A percentile compares a stretch with the other conserved stretches of the same genome.
These are phyloP conservation scores for Paguma larvata DNA, from an alignment of 2,797 vertebrate species.

Conservation along the genomic window DNA sequence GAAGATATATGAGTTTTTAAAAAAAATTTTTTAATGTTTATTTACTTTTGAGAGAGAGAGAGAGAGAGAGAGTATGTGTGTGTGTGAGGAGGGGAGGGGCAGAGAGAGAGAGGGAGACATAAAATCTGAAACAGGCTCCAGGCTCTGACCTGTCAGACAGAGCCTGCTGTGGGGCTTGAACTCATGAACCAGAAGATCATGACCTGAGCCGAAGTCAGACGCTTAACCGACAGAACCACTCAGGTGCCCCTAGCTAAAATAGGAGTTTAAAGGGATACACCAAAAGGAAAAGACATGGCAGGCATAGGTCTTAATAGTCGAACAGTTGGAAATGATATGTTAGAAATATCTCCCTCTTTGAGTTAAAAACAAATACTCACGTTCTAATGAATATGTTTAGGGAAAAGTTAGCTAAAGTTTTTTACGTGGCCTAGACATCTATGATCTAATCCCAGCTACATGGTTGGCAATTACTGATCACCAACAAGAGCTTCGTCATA, in stretches of 20 bases:
- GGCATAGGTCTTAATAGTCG: neutral
- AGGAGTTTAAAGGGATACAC: neutral
- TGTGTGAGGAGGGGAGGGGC: too few relatives aligned
- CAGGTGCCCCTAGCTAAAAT: neutral
- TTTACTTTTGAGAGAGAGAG: too few relatives aligned
- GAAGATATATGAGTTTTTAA: neutral
- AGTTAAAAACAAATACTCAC: neutral
- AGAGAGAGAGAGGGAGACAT: too few relatives aligned
- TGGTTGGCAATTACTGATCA: neutral
- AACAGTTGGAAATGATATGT: neutral
- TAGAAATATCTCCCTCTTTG: neutral
- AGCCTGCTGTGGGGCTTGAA: too few relatives aligned
- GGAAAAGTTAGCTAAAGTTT: neutral
- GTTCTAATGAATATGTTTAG: neutral
- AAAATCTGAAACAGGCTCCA: too few relatives aligned
- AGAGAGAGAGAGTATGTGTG: too few relatives aligned
- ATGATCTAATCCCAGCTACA: neutral
- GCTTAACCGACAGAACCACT: too few relatives aligned
- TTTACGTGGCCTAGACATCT: neutral
- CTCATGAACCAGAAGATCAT: too few relatives aligned
- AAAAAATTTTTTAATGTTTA: fast-evolving
- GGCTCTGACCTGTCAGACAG: too few relatives aligned
- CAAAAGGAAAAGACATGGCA: too few relatives aligned
- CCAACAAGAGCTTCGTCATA: neutral
- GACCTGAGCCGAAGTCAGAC: too few relatives aligned